Evolutionary conservation across 2,113 vertebrate genomes (phyloP).

Genomic region (Serinus canaria): DNA sequence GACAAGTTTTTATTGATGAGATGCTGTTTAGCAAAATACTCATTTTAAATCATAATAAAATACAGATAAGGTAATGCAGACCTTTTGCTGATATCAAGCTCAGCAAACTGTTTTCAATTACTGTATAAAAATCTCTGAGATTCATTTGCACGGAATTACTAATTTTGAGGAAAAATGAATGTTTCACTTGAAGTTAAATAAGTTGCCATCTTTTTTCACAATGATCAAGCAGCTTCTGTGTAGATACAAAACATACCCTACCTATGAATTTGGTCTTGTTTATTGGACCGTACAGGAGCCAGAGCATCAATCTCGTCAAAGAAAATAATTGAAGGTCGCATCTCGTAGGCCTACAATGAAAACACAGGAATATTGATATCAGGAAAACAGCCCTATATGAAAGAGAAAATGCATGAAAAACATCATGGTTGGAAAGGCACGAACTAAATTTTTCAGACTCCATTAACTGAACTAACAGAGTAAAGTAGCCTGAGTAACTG

Average conservation of each 20-base stretch:
- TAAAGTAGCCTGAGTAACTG: accelerated
- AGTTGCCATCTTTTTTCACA: background rate
- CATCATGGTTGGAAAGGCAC: background rate
- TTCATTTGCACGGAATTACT: background rate
- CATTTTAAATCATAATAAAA: background rate
- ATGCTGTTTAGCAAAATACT: background rate
- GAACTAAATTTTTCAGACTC: background rate
- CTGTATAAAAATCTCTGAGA: background rate
- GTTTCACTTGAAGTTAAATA: background rate
- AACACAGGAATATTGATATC: background rate
- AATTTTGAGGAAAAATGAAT: background rate
- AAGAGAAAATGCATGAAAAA: background rate
- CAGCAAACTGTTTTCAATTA: background rate
- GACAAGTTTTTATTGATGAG: background rate
- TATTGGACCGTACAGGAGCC: conserved; percentile 88
- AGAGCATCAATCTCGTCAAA: conserved; percentile 95
- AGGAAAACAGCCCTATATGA: background rate
- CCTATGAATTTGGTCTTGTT: conserved; percentile 95
- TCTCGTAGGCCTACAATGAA: conserved; percentile 84
- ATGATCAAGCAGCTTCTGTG: background rate
- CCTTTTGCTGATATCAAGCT: background rate
- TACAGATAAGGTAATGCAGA: background rate
- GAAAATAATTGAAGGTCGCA: conserved; percentile 94
- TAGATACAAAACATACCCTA: conserved; percentile 26
- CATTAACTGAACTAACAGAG: background rate